phyloP scores from a whole-genome alignment of 2,888 invertebrate species.

The Patella pellucida region DNA sequence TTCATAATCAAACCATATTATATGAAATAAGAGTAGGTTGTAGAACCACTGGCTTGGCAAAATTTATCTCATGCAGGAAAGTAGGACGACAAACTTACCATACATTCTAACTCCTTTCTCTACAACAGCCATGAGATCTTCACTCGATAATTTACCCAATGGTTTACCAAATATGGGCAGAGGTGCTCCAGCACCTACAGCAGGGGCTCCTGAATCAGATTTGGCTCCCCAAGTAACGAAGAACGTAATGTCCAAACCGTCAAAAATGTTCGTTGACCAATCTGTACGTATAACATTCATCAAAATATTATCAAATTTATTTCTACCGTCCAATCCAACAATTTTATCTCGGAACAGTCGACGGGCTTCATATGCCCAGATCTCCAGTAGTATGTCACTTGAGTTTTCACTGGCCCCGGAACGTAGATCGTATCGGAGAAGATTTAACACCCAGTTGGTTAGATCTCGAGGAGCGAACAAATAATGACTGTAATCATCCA shows the following conservation, averaged over 20 bases:
- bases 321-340: conserved; percentile 77
- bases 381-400: conserved; percentile 74
- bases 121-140: conserved; percentile 73
- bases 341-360: conserved; percentile 84
- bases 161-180: conserved; percentile 71
- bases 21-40: too few relatives aligned
- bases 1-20: too few relatives aligned
- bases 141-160: conserved; percentile 71
- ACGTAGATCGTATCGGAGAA: conserved; percentile 77
- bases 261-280: conserved; percentile 70
- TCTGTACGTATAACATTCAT: conserved; percentile 72
- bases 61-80: not conserved
- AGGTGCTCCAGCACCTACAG: conserved; percentile 69
- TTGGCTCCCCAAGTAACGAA: conserved; percentile 71
- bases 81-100: conserved; percentile 51
- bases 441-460: conserved; percentile 79
- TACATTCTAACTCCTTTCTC: conserved; percentile 71
- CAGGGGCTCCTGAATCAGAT: conserved; percentile 59
- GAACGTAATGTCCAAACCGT: conserved; percentile 63
- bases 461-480: conserved; percentile 83
- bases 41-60: too few relatives aligned
- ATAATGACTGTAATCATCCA: conserved; percentile 78
- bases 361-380: conserved; percentile 82
- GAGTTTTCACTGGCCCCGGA: conserved; percentile 59
- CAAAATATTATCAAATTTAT: conserved; percentile 78